Evolutionary conservation across 2,113 vertebrate species (phyloP), one percentile per base, ranked within the genome.

Genomic region (Lagopus leucura): DNA sequence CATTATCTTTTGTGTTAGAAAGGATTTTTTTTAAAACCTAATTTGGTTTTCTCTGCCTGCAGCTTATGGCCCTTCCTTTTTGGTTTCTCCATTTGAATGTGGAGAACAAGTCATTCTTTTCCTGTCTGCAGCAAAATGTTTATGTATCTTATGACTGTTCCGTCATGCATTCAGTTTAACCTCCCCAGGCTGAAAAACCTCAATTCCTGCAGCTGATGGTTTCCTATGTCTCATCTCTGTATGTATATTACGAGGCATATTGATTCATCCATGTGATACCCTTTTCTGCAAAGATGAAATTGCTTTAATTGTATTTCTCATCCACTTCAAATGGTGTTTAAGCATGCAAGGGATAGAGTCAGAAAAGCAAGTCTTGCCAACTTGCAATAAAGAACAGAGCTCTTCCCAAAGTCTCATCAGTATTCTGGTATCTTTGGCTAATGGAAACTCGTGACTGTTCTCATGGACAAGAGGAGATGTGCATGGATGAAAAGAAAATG

Each of bases 151-250:
- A 30, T 72, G 47, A 17, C 22, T 50, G 27, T 54, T 64, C 18
- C 17, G 7, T 87, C 12, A 30, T 28, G 72, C 48, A 73, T 25
- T 5, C 25, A 16, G 2, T 52, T 88, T 34, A 69, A 30, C 16
- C 7, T 90, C n/a, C 43, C 82, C 17, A 67, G 38, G 8, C 43
- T 74, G 70, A 86, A 36, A 24, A 30, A 27, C 48, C 8, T 12
- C 42, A 78, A 11, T 4, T 58, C 4, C 28, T 27, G 20, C 63
- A 88, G 42, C 4, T 82, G 40, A 22, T 69, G 63, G 86, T 69
- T 95, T 95, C 90, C 86, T 92, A 75, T 97, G 64, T 82, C 36
- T 96, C 90, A 94, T 91, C 64, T 90, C 77, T 32, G 55, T 80
- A 10, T 82, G 42, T 73, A 43, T 93, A 87, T 95, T 94, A 64